Conservation (phyloP, 2,113 vertebrate species). For the Oxyruncus cristatus region DNA sequence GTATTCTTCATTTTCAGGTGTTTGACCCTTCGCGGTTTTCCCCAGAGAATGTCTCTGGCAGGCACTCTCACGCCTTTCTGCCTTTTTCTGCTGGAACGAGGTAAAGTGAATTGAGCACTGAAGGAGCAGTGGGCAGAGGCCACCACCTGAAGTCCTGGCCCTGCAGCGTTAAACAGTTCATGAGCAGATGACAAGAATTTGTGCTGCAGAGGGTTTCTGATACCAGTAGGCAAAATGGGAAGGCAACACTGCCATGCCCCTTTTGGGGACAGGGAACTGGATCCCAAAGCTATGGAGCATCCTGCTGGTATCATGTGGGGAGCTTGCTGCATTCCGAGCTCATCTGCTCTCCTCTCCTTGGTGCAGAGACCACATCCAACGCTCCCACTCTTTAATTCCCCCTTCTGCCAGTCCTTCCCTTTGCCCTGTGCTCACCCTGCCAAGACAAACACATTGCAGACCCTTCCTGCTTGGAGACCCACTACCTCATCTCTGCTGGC, state of each 20-base stretch:
- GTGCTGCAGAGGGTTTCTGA: neutral
- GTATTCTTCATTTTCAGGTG: conserved; percentile 62
- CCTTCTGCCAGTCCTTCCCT: neutral
- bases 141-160: neutral
- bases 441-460: neutral
- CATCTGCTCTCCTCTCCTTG: neutral
- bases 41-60: conserved; percentile 75
- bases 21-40: conserved; percentile 85
- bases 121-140: neutral
- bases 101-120: neutral
- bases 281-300: neutral
- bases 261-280: neutral
- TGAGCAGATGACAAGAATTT: rapidly evolving
- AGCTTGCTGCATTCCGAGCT: neutral
- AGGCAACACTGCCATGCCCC: neutral
- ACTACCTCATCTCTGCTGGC: neutral
- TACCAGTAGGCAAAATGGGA: neutral
- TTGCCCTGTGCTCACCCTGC: neutral
- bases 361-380: neutral
- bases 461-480: neutral
- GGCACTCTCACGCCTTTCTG: conserved; percentile 81
- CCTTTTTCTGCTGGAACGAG: conserved; percentile 80
- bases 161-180: neutral
- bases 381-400: neutral
- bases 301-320: neutral